Evolutionary conservation across 2,888 invertebrate genomes (phyloP).

Genomic region (Thysanoteuthis rhombus): DNA sequence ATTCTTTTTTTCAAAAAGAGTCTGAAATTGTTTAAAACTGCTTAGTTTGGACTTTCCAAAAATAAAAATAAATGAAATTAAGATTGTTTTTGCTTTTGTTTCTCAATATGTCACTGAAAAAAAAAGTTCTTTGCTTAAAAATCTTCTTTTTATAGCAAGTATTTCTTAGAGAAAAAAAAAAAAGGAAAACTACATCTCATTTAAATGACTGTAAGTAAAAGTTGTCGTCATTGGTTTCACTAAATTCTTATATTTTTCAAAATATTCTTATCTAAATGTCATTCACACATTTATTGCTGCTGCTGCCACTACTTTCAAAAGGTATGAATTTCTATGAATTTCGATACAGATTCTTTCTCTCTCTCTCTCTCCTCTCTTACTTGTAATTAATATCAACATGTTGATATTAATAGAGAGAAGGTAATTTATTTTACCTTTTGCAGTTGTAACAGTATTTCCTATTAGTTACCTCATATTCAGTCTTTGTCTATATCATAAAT

Average conservation of each 20-base stretch:
- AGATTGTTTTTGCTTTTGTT: slow-evolving; percentile 1
- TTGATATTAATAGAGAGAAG: neutral
- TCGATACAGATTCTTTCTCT: neutral
- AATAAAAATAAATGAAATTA: neutral
- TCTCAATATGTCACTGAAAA: neutral
- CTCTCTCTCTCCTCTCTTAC: neutral
- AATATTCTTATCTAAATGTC: neutral
- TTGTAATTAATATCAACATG: neutral
- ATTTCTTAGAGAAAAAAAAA: neutral
- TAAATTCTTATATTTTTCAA: slow-evolving; percentile 25
- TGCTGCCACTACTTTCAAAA: neutral
- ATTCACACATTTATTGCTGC: neutral
- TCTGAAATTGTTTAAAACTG: slow-evolving; percentile 24
- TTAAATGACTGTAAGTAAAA: slow-evolving; percentile 18
- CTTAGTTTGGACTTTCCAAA: slow-evolving; percentile 22
- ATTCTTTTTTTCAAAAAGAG: neutral
- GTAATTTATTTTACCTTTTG: neutral
- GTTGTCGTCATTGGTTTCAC: neutral
- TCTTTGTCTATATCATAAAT: neutral
- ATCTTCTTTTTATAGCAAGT: neutral
- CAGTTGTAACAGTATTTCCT: neutral
- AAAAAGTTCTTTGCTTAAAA: neutral
- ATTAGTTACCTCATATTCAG: neutral
- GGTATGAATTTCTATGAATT: neutral
- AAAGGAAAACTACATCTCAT: neutral